A percentile compares a stretch with the other conserved stretches of the same genome.
Conservation (phyloP, 1,140 invertebrate genomes). For the Sitobion miscanthi region DNA sequence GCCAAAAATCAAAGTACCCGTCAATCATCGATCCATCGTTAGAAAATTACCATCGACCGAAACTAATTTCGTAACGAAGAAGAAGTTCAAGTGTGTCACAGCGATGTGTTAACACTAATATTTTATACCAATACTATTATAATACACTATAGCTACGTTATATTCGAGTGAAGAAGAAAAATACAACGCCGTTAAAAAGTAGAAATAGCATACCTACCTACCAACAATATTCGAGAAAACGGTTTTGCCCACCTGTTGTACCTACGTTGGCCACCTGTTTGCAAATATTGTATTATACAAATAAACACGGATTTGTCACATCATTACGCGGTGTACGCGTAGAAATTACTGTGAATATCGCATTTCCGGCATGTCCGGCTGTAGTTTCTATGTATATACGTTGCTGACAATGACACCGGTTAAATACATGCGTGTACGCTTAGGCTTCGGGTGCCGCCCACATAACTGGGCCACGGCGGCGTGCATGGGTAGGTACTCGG, state of each 20-base stretch:
- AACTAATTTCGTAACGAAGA: not conserved
- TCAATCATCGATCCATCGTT: not conserved
- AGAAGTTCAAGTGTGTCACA: not conserved
- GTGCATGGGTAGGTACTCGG: not conserved
- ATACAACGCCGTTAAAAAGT: not conserved
- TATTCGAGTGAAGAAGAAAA: not conserved
- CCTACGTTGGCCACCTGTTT: too few relatives aligned
- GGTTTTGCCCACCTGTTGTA: not conserved
- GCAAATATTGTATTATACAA: not conserved
- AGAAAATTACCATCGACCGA: not conserved
- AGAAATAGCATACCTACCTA: too few relatives aligned
- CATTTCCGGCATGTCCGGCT: not conserved
- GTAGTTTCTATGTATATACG: not conserved
- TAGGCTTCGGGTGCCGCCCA: conserved; percentile 28
- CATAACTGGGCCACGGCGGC: conserved; percentile 36
- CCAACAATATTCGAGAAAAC: not conserved
- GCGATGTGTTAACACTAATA: not conserved
- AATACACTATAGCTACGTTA: too few relatives aligned
- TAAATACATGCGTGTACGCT: too few relatives aligned
- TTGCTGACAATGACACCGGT: not conserved
- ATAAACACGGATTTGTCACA: conserved; percentile 4
- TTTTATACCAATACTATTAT: not conserved
- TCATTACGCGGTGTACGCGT: not conserved
- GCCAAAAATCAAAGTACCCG: conserved; percentile 8
- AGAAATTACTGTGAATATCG: not conserved